Evolutionary conservation across 2,888 invertebrate species (phyloP).

Genomic region (Sceliomorpha sp.): DNA sequence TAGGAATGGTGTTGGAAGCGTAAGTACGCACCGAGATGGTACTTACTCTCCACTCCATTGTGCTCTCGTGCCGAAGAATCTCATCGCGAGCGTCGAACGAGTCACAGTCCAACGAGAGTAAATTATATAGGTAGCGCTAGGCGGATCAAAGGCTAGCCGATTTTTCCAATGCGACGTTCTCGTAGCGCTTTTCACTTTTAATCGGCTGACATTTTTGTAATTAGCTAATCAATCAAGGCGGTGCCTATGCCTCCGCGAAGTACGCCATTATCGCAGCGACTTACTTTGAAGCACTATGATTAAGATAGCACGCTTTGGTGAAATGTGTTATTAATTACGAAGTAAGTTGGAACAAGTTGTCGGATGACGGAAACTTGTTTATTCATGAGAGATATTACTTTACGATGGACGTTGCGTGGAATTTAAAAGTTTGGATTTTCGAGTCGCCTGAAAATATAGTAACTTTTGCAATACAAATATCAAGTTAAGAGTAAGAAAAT

Average conservation of each 20-base stretch:
- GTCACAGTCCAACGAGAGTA: conserved; percentile 20
- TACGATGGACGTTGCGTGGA: too few species aligned
- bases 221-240: conserved; percentile 41
- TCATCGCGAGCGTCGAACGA: conserved; percentile 16
- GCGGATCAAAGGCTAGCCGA: conserved; percentile 26
- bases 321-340: conserved; percentile 18
- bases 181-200: conserved; percentile 38
- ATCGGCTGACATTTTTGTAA: conserved; percentile 47
- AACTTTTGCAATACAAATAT: too few species aligned
- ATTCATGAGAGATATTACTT: too few species aligned
- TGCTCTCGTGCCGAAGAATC: conserved; percentile 18
- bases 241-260: background rate
- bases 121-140: conserved; percentile 53
- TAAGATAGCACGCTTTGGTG: conserved; percentile 4
- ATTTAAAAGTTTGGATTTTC: too few species aligned
- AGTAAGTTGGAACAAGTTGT: background rate
- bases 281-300: conserved; percentile 11
- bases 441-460: too few species aligned
- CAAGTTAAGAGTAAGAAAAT: too few species aligned
- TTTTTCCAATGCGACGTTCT: conserved; percentile 29
- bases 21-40: conserved; percentile 43
- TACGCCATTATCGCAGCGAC: conserved; percentile 8
- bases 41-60: conserved; percentile 15
- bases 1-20: conserved; percentile 27
- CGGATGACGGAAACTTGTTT: background rate